Conservation (phyloP, 2,888 invertebrate species). For the Blera fallax region DNA sequence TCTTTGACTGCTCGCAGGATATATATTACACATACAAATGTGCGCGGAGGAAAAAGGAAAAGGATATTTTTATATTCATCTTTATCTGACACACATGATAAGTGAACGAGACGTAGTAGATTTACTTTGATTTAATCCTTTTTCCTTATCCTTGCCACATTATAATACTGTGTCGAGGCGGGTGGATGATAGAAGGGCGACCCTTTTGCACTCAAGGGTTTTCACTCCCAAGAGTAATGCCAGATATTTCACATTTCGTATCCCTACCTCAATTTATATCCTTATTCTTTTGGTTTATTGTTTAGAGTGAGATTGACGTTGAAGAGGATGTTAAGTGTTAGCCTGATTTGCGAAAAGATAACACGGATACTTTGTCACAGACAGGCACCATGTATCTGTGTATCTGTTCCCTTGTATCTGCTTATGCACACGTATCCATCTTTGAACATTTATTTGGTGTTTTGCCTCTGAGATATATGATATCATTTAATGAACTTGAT, state of each 20-base stretch:
- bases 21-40: slow-evolving; percentile 19
- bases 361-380: slow-evolving; percentile 70
- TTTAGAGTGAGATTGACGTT: slow-evolving; percentile 70
- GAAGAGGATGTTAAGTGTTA: slow-evolving; percentile 71
- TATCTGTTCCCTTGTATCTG: background rate
- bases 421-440: slow-evolving; percentile 10
- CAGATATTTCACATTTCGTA: slow-evolving; percentile 33
- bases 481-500: slow-evolving; percentile 57
- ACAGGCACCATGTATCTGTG: slow-evolving; percentile 32
- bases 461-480: slow-evolving; percentile 41
- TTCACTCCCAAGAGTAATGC: slow-evolving; percentile 29
- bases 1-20: background rate
- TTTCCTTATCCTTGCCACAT: slow-evolving; percentile 63
- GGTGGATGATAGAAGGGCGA: background rate
- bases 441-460: slow-evolving; percentile 46
- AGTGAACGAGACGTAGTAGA: slow-evolving; percentile 66
- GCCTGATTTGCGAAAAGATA: slow-evolving; percentile 66
- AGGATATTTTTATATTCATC: slow-evolving; percentile 26
- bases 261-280: slow-evolving; percentile 57
- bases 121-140: slow-evolving; percentile 72
- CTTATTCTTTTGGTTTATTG: slow-evolving; percentile 55
- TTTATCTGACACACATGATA: slow-evolving; percentile 60
- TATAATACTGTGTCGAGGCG: slow-evolving; percentile 22
- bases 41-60: slow-evolving; percentile 1
- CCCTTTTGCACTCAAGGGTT: slow-evolving; percentile 13